Percentiles rank a stretch among this genome's conserved stretches.
phyloP scores from a whole-genome alignment of 2,888 invertebrate genomes.

The Chamaedrilus cognettii region DNA sequence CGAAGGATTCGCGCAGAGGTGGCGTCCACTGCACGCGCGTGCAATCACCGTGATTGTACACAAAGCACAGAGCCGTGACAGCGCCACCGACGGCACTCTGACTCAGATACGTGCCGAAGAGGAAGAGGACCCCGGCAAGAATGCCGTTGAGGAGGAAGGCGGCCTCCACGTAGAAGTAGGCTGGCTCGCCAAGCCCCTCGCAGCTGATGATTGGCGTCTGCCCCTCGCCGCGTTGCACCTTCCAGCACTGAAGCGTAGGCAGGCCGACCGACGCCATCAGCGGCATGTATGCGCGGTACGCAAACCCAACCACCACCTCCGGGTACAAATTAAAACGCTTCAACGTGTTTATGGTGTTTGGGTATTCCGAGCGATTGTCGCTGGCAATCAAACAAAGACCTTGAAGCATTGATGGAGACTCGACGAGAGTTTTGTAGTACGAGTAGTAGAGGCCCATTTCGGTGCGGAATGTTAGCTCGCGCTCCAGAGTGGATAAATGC shows the following conservation, averaged over 20 bases:
- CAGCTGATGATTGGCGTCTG: slow-evolving; percentile 72
- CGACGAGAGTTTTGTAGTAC: slow-evolving; percentile 80
- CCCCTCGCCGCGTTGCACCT: slow-evolving; percentile 68
- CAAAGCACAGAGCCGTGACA: slow-evolving; percentile 72
- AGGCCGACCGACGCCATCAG: slow-evolving; percentile 58
- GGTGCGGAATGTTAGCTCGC: slow-evolving; percentile 82
- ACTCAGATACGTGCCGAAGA: slow-evolving; percentile 64
- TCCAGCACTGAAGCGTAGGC: slow-evolving; percentile 62
- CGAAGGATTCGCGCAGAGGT: slow-evolving; percentile 82
- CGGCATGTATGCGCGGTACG: slow-evolving; percentile 63
- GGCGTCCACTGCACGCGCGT: slow-evolving; percentile 87
- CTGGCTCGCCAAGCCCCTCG: slow-evolving; percentile 73
- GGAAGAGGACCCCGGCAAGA: slow-evolving; percentile 67
- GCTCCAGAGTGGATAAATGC: slow-evolving; percentile 77
- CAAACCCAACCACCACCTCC: slow-evolving; percentile 65
- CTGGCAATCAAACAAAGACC: slow-evolving; percentile 69
- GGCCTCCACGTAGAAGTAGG: slow-evolving; percentile 79
- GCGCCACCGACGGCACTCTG: slow-evolving; percentile 75
- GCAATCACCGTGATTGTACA: slow-evolving; percentile 76
- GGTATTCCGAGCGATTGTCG: slow-evolving; percentile 80
- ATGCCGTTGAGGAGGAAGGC: slow-evolving; percentile 74
- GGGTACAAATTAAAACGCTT: slow-evolving; percentile 83
- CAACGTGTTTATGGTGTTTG: slow-evolving; percentile 77
- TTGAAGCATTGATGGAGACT: slow-evolving; percentile 67
- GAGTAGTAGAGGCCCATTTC: slow-evolving; percentile 91